Evolutionary conservation across 2,888 invertebrate genomes (phyloP).

Genomic region (Plagodis pulveraria): DNA sequence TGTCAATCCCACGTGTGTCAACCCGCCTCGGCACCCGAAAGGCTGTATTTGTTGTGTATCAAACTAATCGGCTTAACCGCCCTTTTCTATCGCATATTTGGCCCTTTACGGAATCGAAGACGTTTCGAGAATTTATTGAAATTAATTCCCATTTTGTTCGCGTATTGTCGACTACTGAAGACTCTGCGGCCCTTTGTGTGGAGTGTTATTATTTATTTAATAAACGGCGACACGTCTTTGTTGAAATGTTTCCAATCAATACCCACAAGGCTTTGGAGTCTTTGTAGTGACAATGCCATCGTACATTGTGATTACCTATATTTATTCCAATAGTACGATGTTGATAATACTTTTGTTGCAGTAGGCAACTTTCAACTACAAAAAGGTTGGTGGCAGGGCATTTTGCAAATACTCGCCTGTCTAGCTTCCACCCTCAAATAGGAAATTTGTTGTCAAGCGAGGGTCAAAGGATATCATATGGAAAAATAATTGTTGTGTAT

Average conservation of each 20-base stretch:
- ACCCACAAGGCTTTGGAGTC: slow-evolving; percentile 56
- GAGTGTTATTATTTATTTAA: slow-evolving; percentile 80
- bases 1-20: slow-evolving; percentile 66
- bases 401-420: no score
- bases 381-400: no score
- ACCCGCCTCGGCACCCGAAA: slow-evolving; percentile 43
- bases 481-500: no score
- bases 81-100: slow-evolving; percentile 62
- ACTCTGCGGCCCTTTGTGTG: slow-evolving; percentile 60
- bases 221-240: slow-evolving; percentile 73
- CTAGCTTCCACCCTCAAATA: no score
- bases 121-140: slow-evolving; percentile 80
- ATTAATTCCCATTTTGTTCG: slow-evolving; percentile 82
- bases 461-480: no score
- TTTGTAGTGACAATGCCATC: slow-evolving; percentile 30
- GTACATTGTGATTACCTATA: slow-evolving; percentile 12
- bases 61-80: slow-evolving; percentile 79
- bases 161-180: slow-evolving; percentile 76
- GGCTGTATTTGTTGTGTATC: slow-evolving; percentile 75
- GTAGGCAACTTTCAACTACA: no score
- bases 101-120: slow-evolving; percentile 70
- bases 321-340: no score
- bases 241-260: slow-evolving; percentile 65
- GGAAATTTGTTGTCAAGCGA: no score
- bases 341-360: no score